Percentiles rank a stretch among this genome's conserved stretches.
Conservation (phyloP, 2,797 vertebrate genomes). For the Gadopsis marmoratus region DNA sequence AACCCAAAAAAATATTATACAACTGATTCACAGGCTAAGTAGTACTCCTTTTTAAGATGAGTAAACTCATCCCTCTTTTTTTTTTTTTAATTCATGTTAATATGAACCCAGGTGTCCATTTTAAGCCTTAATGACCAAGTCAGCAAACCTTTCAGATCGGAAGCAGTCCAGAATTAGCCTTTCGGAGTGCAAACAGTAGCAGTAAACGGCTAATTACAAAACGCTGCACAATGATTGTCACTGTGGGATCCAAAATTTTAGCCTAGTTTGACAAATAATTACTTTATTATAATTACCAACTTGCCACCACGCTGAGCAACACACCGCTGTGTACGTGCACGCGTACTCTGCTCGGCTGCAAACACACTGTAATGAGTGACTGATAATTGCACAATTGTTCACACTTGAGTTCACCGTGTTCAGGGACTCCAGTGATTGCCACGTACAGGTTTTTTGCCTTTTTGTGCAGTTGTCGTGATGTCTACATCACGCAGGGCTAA, state of each 20-base stretch:
- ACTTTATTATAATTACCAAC: neutral
- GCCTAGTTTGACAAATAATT: neutral
- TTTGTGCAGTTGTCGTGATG: neutral
- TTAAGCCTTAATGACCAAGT: neutral
- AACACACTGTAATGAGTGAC: slow-evolving; percentile 10
- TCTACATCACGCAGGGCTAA: neutral
- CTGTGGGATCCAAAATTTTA: neutral
- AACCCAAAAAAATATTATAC: neutral
- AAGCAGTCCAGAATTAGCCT: neutral
- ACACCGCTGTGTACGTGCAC: too few relatives aligned
- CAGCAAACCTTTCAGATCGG: neutral
- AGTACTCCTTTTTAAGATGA: neutral
- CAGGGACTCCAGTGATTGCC: slow-evolving; percentile 34
- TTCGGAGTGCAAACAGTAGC: neutral
- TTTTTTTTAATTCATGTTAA: neutral
- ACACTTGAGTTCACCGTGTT: slow-evolving; percentile 32
- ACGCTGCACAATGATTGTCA: neutral
- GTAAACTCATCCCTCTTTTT: too few relatives aligned
- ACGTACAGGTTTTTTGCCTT: slow-evolving; percentile 14
- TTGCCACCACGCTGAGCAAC: slow-evolving; percentile 1
- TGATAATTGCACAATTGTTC: slow-evolving; percentile 45
- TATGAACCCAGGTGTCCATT: neutral
- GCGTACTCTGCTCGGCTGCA: slow-evolving; percentile 11
- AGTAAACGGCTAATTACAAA: neutral
- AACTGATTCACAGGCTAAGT: neutral